Base-by-base conservation (phyloP, 2,113 vertebrate genomes). In the Anas platyrhynchos region DNA sequence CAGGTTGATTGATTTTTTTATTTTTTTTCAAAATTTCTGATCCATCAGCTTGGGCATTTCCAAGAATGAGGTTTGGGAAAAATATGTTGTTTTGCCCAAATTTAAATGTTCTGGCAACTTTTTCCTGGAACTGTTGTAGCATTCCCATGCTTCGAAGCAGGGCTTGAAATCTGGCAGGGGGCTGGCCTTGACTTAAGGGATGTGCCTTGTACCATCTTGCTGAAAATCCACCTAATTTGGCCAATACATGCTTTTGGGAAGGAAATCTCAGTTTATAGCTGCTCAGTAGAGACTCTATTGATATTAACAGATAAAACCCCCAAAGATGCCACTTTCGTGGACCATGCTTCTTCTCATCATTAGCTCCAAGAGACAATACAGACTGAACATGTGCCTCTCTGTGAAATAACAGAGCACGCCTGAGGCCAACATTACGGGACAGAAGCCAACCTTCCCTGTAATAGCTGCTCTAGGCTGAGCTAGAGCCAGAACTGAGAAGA, bases 61-160 rank as follows among this genome's bases (percentile, higher is more conserved):
- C 81, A 89, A 91, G 91, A 92, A 86, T 4, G 2, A 91, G 80
- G 29, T 81, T 94, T 95, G 77, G 73, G 77, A 46, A 81, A 95
- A 92, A 76, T 82, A 62, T 12, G 34, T 62, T 92, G 72, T 38
- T 91, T 95, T 95, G 87, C 84, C 93, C 81, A 92, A 94, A 92
- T 94, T 85, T 91, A 95, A 94, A 94, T 83, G 80, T 91, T 91
- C 73, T 94, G 89, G 87, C 89, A 94, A 87, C 86, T 95, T 96
- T 87, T 94, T 77, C 66, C 93, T 93, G 91, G 92, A 97, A 91
- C 69, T 9, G 61, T 22, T 80, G 75, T 31, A 94, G 44, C 83
- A 89, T 95, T 95, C 90, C 94, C 91, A 72, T 94, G 95, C 83
- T 96, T 94, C 0, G 0, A 93, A 93, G 59, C 83, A 78, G 69